phyloP scores from a whole-genome alignment of 1,140 invertebrate species.

The Paracyclopina nana region DNA sequence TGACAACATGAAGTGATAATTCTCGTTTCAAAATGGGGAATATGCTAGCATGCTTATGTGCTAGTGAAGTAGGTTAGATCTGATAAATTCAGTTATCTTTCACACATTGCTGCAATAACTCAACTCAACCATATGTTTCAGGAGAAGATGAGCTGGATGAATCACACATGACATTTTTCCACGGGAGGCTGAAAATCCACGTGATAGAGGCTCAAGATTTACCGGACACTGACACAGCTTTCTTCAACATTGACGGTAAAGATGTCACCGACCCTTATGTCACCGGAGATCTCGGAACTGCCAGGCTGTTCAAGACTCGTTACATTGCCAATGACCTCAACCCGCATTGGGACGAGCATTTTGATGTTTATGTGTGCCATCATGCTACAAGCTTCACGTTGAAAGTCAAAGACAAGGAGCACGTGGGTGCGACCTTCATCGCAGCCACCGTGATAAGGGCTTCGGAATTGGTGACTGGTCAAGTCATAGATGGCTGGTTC shows the following conservation, averaged over 20 bases:
- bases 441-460: slow-evolving; percentile 18
- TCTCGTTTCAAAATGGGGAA: no score
- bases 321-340: slow-evolving; percentile 20
- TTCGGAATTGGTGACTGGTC: slow-evolving; percentile 20
- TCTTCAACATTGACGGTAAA: slow-evolving; percentile 21
- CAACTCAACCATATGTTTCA: no score
- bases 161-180: slow-evolving; percentile 19
- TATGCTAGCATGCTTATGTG: no score
- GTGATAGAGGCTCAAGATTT: slow-evolving; percentile 20
- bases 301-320: slow-evolving; percentile 20
- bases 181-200: slow-evolving; percentile 19
- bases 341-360: slow-evolving; percentile 21
- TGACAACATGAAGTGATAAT: no score
- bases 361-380: slow-evolving; percentile 20
- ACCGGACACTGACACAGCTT: slow-evolving; percentile 21
- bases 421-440: slow-evolving; percentile 19
- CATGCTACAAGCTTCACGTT: slow-evolving; percentile 18
- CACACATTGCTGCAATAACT: no score
- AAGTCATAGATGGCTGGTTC: slow-evolving; percentile 20
- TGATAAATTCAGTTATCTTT: no score
- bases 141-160: slow-evolving; percentile 11
- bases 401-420: slow-evolving; percentile 20
- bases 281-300: slow-evolving; percentile 18
- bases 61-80: no score
- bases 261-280: slow-evolving; percentile 22